Conservation (phyloP, 2,797 vertebrate genomes). For the Thripadectes ignobilis region DNA sequence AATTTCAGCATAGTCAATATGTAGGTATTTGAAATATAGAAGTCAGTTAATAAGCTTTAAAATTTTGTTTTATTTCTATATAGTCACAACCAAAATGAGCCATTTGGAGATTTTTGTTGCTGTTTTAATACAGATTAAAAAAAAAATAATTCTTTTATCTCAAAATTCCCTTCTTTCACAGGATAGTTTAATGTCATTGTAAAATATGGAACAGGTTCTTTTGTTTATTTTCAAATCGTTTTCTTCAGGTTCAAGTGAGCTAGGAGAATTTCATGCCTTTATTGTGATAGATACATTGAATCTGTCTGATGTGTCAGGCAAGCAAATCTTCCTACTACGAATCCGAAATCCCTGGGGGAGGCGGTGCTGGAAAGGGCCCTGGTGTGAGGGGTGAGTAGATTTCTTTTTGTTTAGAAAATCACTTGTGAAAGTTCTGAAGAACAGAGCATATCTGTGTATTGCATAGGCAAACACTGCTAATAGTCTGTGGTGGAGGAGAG, state of each 20-base stretch:
- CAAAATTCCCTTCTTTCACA: neutral
- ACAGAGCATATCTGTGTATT: neutral
- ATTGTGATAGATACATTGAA: conserved; percentile 85
- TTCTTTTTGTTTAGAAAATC: neutral
- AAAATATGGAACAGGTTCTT: neutral
- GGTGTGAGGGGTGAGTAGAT: conserved; percentile 84
- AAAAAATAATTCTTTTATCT: neutral
- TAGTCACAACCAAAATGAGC: neutral
- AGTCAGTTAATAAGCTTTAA: neutral
- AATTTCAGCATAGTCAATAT: neutral
- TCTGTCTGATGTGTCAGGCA: conserved; percentile 70
- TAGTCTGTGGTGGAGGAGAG: neutral
- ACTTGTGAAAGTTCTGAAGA: neutral
- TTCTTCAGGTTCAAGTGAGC: conserved; percentile 75
- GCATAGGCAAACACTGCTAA: neutral
- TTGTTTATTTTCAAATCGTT: neutral
- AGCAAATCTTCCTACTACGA: conserved; percentile 80
- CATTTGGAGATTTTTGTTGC: neutral
- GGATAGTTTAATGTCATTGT: neutral
- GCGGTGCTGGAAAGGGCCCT: conserved; percentile 87
- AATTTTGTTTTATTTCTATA: neutral
- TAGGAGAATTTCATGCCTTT: conserved; percentile 91
- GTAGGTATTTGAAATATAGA: neutral
- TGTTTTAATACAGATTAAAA: neutral
- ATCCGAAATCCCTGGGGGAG: conserved; percentile 95